Conservation (phyloP, 2,888 invertebrate species). For the Cantharis lateralis region DNA sequence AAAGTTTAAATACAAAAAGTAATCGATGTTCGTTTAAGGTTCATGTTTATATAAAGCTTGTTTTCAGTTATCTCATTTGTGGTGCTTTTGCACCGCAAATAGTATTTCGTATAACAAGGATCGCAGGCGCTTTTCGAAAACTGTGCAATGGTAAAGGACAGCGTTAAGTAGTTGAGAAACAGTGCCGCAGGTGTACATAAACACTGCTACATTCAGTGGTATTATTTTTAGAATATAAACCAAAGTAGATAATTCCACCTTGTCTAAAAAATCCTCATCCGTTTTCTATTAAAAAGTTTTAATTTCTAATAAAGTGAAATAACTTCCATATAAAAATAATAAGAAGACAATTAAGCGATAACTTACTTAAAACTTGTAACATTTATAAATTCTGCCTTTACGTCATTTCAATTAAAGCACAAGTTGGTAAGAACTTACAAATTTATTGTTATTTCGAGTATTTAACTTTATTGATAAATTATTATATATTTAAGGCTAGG, state of each 20-base stretch:
- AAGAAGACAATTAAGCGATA: not conserved
- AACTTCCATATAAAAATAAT: not conserved
- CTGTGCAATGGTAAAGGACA: conserved; percentile 26
- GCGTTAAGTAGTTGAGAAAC: conserved; percentile 42
- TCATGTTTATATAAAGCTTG: conserved; percentile 38
- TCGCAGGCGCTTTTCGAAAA: conserved; percentile 4
- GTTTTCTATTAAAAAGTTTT: conserved; percentile 34
- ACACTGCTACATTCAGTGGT: conserved; percentile 48
- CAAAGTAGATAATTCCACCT: conserved; percentile 51
- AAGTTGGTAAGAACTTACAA: not conserved
- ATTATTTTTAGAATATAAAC: conserved; percentile 54
- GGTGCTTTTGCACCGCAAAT: conserved; percentile 34
- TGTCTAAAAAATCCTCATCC: conserved; percentile 29
- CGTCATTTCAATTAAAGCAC: not conserved
- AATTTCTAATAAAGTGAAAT: conserved; percentile 17
- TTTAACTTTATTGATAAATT: not conserved
- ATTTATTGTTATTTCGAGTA: not conserved
- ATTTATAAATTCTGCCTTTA: not conserved
- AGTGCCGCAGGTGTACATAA: conserved; percentile 49
- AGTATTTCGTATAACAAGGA: conserved; percentile 29
- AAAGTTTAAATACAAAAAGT: not conserved
- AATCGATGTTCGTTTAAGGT: conserved; percentile 37
- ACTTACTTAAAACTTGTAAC: not conserved
- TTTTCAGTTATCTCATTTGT: conserved; percentile 38
- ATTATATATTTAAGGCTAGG: not conserved